Base-by-base conservation (phyloP, 2,113 vertebrate genomes). In the Phycodurus eques region DNA sequence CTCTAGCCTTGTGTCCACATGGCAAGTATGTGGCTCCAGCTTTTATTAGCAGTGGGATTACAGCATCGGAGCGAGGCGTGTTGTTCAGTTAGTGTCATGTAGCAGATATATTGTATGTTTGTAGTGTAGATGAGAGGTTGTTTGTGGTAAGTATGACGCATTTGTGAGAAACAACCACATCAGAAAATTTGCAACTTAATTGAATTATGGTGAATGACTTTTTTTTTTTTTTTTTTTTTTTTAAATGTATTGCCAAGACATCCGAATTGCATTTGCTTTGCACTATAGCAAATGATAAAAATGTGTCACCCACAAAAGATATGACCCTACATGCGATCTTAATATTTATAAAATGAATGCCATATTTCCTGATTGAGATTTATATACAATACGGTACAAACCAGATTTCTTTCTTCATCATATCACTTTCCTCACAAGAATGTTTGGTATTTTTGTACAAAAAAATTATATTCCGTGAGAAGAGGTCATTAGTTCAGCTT, bases 31-130 rank as follows among this genome's bases (percentile, higher is more conserved):
- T 67, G 79, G 68, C 74, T 83, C 68, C 63, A 73, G 47, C 71
- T 82, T 82, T 81, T 82, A 86, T 83, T 74, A 85, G 79, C 47
- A 66, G 27, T 68, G 44, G 66, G 79, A 80, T 54, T 65, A 56
- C 62, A n/a, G 10, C 11, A 43, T n/a, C 63, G 62, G 53, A 56
- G 60, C 75, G 15, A 70, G 60, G 39, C 71, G 72, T 85, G 71
- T 67, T 82, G 79, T 81, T 81, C 68, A 80, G 80, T 82, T 76
- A 72, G 59, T 79, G 67, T 83, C 35, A 61, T 51, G 54, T 19
- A 19, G 51, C 35, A 73, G 68, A 71, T 68, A 2, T 54, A 42
- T 63, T 56, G 68, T 31, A 9, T 35, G 6, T 69, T 57, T n/a
- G 57, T 72, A 20, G 68, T 72, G 67, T 72, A 67, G 65, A 67